Evolutionary conservation across 2,113 vertebrate species (phyloP).

Genomic region (Symphodus melops): DNA sequence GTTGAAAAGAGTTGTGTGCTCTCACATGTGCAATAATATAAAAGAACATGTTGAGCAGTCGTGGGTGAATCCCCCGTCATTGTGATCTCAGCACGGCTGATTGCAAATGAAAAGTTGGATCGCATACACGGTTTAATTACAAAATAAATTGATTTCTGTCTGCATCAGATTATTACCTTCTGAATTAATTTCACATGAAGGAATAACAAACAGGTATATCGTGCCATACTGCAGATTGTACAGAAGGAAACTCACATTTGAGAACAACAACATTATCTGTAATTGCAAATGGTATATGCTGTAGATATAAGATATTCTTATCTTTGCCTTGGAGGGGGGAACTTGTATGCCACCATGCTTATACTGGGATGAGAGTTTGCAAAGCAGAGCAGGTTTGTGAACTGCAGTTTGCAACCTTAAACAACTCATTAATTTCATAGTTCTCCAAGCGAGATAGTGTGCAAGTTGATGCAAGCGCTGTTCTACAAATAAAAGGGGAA

Average conservation of each 20-base stretch:
- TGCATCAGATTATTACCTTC: slow-evolving; percentile 29
- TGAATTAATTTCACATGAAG: slow-evolving; percentile 40
- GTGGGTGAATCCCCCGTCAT: slow-evolving; percentile 24
- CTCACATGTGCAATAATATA: slow-evolving; percentile 41
- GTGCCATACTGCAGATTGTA: background rate
- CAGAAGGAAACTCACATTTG: background rate
- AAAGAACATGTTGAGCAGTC: slow-evolving; percentile 32
- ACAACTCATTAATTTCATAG: slow-evolving; percentile 52
- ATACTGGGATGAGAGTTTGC: slow-evolving; percentile 9
- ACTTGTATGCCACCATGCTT: slow-evolving; percentile 11
- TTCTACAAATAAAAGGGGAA: slow-evolving; percentile 39
- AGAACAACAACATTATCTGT: slow-evolving; percentile 24
- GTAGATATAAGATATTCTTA: slow-evolving; percentile 15
- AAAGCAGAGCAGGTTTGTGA: slow-evolving; percentile 9
- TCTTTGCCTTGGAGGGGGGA: slow-evolving; percentile 32
- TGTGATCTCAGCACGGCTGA: slow-evolving; percentile 33
- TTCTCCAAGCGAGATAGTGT: slow-evolving; percentile 30
- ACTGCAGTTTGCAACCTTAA: slow-evolving; percentile 19
- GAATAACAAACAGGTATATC: slow-evolving; percentile 6
- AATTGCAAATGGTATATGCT: slow-evolving; percentile 3
- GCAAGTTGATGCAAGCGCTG: slow-evolving; percentile 50
- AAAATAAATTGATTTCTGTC: slow-evolving; percentile 47
- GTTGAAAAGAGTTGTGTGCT: slow-evolving; percentile 32
- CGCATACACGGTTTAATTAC: slow-evolving; percentile 30
- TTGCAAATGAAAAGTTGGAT: slow-evolving; percentile 47